Evolutionary conservation across 2,888 invertebrate genomes (phyloP).

Genomic region (Sphecodes monilicornis): DNA sequence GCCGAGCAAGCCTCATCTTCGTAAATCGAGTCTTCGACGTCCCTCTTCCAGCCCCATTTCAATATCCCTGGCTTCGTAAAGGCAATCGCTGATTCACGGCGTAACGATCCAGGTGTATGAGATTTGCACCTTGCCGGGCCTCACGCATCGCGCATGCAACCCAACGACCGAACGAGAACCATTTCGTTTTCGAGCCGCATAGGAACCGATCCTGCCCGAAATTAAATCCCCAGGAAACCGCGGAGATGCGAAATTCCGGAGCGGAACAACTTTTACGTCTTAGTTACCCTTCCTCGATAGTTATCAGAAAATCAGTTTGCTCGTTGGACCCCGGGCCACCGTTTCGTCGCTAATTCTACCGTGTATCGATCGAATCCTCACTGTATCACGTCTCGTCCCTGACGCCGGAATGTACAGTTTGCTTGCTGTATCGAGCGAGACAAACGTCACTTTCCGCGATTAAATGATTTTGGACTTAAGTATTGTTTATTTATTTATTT

Average conservation of each 20-base stretch:
- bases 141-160: conserved; percentile 61
- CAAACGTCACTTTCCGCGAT: too few species aligned
- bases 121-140: conserved; percentile 72
- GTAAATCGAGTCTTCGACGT: conserved; percentile 72
- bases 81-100: conserved; percentile 73
- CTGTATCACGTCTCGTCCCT: too few species aligned
- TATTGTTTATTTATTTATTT: too few species aligned
- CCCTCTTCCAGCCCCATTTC: conserved; percentile 69
- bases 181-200: conserved; percentile 47
- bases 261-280: not conserved
- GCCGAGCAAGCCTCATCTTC: conserved; percentile 72
- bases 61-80: conserved; percentile 71
- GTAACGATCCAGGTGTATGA: conserved; percentile 73
- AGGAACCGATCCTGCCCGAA: conserved; percentile 46
- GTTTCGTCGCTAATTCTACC: too few species aligned
- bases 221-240: conserved; percentile 56
- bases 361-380: too few species aligned
- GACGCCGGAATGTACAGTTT: too few species aligned
- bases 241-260: conserved; percentile 20
- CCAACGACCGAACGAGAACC: conserved; percentile 40
- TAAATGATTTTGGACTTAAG: too few species aligned
- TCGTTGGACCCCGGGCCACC: too few species aligned
- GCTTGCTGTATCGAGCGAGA: too few species aligned
- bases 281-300: not conserved
- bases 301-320: not conserved